Evolutionary conservation across 2,888 invertebrate species (phyloP), one percentile per base, ranked within the genome.

Genomic region (Xylophagus ater): DNA sequence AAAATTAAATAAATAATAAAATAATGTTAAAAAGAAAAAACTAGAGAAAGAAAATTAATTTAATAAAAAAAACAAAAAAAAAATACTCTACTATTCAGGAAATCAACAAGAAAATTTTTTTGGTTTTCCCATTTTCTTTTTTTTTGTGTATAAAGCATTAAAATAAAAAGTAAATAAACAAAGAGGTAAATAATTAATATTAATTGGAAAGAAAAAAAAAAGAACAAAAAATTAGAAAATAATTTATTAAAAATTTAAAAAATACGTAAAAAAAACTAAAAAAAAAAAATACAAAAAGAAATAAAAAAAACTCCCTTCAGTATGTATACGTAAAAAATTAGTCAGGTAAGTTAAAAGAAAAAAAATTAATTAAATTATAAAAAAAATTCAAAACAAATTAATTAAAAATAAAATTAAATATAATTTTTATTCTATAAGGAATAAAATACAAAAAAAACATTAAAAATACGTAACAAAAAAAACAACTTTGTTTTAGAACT

Each of bases 311-410:
- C 49, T 49, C 53, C 56, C 60, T 58, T 57, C 52, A 57, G 54
- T 57, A 61, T 54, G 63, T 63, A 63, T 63, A 63, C 63, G 63
- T 65, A 65, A 49, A 34, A 36, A 15, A 37, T 19, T 13, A 20
- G 2, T 28, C 28, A 28, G 13, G 28, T 46, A 46, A 26, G 24
- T n/a, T 32, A 32, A 32, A 25, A 32, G 12, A 32, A 38, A 32
- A 10, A 26, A 26, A 26, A 7, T 5, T 10, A 26, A 8, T 6
- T 8, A 26, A 26, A 26, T 4, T 18, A 32, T 26, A 13, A 10
- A 13, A 13, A 26, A 23, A 23, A 7, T 21, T 21, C 23, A 9
- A 9, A 23, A 23, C 23, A 23, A 23, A 23, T 23, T 6, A 23
- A 8, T 10, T 23, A 8, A 9, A 23, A 23, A 23, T 23, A 8